Percentiles rank a stretch among this genome's conserved stretches.
phyloP scores from a whole-genome alignment of 2,113 vertebrate genomes.

The Carlito syrichta region DNA sequence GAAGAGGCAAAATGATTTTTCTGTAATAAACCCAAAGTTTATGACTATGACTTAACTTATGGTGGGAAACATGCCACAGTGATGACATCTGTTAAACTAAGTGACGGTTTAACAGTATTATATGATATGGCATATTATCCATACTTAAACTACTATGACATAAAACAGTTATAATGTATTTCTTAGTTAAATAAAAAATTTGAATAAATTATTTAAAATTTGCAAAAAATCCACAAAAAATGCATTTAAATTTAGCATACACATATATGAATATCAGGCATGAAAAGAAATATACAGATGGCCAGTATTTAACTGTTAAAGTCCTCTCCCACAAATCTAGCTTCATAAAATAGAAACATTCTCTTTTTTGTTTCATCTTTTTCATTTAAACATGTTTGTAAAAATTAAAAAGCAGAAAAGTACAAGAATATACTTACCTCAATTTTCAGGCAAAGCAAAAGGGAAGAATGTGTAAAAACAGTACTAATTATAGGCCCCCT shows the following conservation, averaged over 20 bases:
- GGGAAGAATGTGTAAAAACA: background rate
- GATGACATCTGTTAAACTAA: background rate
- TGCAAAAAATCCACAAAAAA: background rate
- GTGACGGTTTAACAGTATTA: background rate
- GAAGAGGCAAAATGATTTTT: background rate
- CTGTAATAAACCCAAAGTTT: background rate
- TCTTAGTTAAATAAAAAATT: constrained; percentile 11
- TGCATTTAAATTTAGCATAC: background rate
- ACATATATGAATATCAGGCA: background rate
- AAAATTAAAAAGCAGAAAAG: background rate
- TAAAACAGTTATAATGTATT: background rate
- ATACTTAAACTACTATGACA: background rate
- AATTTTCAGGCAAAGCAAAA: background rate
- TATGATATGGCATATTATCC: background rate
- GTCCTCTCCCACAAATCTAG: background rate
- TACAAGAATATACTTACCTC: background rate
- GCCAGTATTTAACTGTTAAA: background rate
- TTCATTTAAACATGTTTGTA: background rate
- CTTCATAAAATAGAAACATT: background rate
- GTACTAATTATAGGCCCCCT: background rate
- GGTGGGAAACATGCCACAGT: background rate
- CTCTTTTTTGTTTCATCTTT: background rate
- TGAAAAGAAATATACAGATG: background rate
- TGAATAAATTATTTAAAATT: background rate
- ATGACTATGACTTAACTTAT: background rate